Percentiles rank a stretch among this genome's conserved stretches.
These are phyloP conservation scores for Muscina levida DNA, from an alignment of 2,888 invertebrate species.

Conservation along the genomic window DNA sequence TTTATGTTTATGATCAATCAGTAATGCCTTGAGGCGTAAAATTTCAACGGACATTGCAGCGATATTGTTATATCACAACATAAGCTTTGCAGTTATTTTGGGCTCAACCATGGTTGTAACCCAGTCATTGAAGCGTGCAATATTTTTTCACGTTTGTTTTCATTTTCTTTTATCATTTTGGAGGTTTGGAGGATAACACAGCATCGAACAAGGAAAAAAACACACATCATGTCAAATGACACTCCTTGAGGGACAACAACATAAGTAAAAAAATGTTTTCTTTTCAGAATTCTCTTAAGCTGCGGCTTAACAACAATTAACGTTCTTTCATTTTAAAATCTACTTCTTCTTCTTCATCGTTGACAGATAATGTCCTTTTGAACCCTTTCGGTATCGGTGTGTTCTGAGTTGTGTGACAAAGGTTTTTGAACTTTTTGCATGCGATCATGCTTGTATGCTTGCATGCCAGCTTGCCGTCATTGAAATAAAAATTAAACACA, in stretches of 20 bases:
- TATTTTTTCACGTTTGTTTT: not conserved
- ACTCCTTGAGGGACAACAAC: too few species aligned
- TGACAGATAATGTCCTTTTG: conserved; percentile 51
- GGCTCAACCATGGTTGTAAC: not conserved
- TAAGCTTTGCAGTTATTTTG: not conserved
- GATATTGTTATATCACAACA: conserved; percentile 30
- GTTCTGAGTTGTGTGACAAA: conserved; percentile 20
- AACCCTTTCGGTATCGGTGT: conserved; percentile 48
- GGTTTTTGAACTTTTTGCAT: conserved; percentile 55
- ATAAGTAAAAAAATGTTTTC: not conserved
- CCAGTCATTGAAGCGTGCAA: conserved; percentile 24
- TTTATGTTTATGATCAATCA: conserved; percentile 72
- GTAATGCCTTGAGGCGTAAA: conserved; percentile 74
- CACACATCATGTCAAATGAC: conserved; percentile 29
- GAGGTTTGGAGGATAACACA: not conserved
- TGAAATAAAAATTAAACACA: conserved; percentile 57
- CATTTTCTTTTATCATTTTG: not conserved
- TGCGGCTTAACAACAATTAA: conserved; percentile 27
- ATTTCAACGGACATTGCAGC: conserved; percentile 69
- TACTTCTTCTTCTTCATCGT: not conserved
- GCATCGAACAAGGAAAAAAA: not conserved
- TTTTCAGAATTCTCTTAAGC: not conserved
- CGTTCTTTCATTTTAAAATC: conserved; percentile 9
- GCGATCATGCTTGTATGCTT: too few species aligned
- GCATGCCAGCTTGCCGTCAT: too few species aligned